These are phyloP conservation scores for Thunnus thynnus DNA, from an alignment of 2,113 vertebrate species.

Conservation along the genomic window DNA sequence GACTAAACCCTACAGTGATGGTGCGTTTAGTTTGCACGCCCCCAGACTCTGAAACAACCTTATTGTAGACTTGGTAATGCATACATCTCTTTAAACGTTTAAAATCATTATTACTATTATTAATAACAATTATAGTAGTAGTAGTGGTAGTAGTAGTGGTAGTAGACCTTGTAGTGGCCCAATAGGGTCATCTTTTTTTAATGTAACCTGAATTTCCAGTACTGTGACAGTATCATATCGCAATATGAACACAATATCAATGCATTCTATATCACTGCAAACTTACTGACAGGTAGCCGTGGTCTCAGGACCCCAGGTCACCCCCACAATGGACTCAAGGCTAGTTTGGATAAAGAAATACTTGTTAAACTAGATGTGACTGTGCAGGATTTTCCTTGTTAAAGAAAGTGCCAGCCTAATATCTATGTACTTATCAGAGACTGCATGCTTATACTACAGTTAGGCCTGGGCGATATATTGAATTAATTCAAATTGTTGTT, in stretches of 20 bases:
- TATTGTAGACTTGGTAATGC: neutral
- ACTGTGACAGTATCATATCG: neutral
- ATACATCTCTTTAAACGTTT: neutral
- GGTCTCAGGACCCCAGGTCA: too few relatives aligned
- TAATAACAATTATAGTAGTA: neutral
- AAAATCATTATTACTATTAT: neutral
- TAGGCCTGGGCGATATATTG: too few relatives aligned
- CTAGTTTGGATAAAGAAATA: too few relatives aligned
- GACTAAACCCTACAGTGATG: conserved; percentile 26
- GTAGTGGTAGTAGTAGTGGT: neutral
- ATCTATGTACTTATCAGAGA: neutral
- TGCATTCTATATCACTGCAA: neutral
- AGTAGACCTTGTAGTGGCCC: neutral
- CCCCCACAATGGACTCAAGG: too few relatives aligned
- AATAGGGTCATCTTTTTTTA: neutral
- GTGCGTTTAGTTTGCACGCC: conserved; percentile 45
- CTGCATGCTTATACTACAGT: too few relatives aligned
- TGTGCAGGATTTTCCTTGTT: neutral
- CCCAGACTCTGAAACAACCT: conserved; percentile 25
- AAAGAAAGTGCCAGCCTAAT: neutral
- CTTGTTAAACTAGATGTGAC: neutral
- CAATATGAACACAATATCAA: neutral
- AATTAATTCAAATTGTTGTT: too few relatives aligned
- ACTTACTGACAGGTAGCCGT: neutral
- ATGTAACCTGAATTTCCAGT: neutral